Conservation (phyloP, 2,113 vertebrate genomes). For the Reinhardtius hippoglossoides region DNA sequence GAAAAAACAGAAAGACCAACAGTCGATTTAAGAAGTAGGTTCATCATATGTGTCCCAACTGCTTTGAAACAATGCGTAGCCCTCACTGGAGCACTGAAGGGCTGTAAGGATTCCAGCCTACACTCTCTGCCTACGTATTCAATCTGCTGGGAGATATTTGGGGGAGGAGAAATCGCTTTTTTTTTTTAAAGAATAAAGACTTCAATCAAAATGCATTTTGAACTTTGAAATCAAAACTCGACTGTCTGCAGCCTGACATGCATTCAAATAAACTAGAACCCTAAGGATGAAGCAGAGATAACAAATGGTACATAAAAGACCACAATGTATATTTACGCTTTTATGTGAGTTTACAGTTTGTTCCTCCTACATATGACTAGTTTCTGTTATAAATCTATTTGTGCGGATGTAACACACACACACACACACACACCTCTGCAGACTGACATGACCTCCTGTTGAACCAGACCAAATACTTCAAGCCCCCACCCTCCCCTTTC, state of each 20-base stretch:
- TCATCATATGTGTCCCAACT: conserved; percentile 3
- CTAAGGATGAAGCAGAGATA: neutral
- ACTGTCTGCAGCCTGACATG: conserved; percentile 17
- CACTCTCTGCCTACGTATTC: conserved; percentile 46
- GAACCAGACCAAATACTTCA: conserved; percentile 37
- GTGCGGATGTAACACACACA: conserved; percentile 30
- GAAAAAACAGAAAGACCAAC: neutral
- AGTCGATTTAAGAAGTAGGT: neutral
- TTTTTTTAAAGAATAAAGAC: conserved; percentile 8
- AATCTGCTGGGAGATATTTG: conserved; percentile 53
- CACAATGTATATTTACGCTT: no score
- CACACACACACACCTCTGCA: conserved; percentile 30
- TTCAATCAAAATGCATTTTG: conserved; percentile 23
- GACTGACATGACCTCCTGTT: conserved; percentile 59
- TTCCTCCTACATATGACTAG: no score
- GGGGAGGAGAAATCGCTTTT: neutral
- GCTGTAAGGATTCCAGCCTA: conserved; percentile 56
- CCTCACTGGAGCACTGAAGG: conserved; percentile 47
- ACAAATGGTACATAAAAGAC: neutral
- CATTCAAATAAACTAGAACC: conserved; percentile 13
- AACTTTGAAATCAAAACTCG: conserved; percentile 34
- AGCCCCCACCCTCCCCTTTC: neutral
- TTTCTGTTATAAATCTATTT: neutral
- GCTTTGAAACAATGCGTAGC: conserved; percentile 30
- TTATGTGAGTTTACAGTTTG: no score